Percentiles rank a stretch among this genome's conserved stretches.
phyloP scores from a whole-genome alignment of 2,797 vertebrate species.

The Alectoris magna region DNA sequence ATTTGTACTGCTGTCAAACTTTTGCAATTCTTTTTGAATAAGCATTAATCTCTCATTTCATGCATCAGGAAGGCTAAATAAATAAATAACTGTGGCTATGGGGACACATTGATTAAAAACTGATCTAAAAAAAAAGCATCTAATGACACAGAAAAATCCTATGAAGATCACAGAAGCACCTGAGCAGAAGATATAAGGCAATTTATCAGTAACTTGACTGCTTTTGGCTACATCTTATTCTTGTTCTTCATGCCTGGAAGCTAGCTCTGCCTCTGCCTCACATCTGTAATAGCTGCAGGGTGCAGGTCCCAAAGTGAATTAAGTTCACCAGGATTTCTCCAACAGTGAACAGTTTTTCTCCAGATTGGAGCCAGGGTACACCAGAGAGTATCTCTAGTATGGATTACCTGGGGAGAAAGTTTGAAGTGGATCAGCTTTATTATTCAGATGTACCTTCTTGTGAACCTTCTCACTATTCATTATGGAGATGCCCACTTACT shows the following conservation, averaged over 20 bases:
- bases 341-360: not conserved
- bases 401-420: not conserved
- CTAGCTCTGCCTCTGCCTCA: not conserved
- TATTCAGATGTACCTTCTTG: not conserved
- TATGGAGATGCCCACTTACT: not conserved
- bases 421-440: not conserved
- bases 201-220: not conserved
- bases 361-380: not conserved
- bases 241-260: not conserved
- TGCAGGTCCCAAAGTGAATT: not conserved
- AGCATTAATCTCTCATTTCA: not conserved
- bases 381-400: not conserved
- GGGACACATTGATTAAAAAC: not conserved
- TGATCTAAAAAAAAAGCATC: not conserved
- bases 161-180: not conserved
- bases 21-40: not conserved
- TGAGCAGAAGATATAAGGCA: not conserved
- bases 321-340: not conserved
- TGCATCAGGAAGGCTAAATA: not conserved
- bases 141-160: not conserved
- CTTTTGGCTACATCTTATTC: not conserved
- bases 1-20: not conserved
- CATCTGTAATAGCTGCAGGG: not conserved
- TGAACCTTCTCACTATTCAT: not conserved
- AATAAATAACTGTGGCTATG: not conserved